phyloP scores from a whole-genome alignment of 2,888 invertebrate genomes.

The Torymus texanus region DNA sequence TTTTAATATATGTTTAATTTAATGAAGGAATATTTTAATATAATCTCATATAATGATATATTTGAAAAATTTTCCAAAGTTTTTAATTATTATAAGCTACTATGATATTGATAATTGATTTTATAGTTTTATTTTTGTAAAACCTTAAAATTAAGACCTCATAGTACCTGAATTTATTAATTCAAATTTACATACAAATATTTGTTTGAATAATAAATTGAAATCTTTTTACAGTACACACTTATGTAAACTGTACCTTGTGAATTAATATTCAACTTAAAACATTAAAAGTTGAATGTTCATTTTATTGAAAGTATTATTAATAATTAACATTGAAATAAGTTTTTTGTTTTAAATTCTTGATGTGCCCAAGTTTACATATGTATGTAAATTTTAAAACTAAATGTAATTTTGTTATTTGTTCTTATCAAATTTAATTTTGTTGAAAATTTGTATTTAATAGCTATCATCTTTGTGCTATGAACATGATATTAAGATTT shows the following conservation, averaged over 20 bases:
- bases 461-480: background rate
- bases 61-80: too few species aligned
- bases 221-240: conserved; percentile 7
- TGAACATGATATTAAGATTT: background rate
- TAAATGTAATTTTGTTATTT: conserved; percentile 10
- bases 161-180: conserved; percentile 1
- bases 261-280: background rate
- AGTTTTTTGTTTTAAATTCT: too few species aligned
- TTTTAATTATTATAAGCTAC: too few species aligned
- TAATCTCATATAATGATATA: too few species aligned
- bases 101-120: background rate
- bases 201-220: background rate
- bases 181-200: conserved; percentile 39
- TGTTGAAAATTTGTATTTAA: too few species aligned
- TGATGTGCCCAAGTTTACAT: background rate
- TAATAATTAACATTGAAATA: too few species aligned
- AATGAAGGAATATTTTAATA: too few species aligned
- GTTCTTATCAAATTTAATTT: conserved; percentile 13
- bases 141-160: conserved; percentile 29
- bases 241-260: background rate
- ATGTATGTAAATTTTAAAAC: conserved; percentile 7
- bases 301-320: too few species aligned
- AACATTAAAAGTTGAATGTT: too few species aligned
- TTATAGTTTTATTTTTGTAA: conserved; percentile 22
- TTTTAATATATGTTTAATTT: too few species aligned